A percentile compares a stretch with the other conserved stretches of the same genome.
phyloP scores from a whole-genome alignment of 1,140 invertebrate genomes.

The Halictus rubicundus region DNA sequence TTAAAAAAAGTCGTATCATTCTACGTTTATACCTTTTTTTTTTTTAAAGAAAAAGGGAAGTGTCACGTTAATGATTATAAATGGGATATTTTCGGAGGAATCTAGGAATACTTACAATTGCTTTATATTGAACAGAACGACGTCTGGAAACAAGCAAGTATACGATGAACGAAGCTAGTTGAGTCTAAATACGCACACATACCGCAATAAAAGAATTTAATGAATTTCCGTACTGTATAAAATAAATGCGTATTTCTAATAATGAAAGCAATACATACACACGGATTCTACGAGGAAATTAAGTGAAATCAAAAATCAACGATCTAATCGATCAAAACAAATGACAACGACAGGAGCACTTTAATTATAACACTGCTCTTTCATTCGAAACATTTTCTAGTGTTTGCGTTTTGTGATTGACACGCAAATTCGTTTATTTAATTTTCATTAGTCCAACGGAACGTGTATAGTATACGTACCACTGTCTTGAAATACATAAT shows the following conservation, averaged over 20 bases:
- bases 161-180: constrained; percentile 3
- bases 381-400: background rate
- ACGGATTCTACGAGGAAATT: background rate
- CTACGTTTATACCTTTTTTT: too few relatives aligned
- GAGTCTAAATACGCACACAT: background rate
- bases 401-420: background rate
- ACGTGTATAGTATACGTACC: background rate
- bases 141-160: background rate
- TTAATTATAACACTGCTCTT: background rate
- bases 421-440: background rate
- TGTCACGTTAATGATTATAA: too few relatives aligned
- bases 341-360: background rate
- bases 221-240: background rate
- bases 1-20: background rate
- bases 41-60: too few relatives aligned
- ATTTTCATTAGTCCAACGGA: background rate
- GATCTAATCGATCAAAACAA: background rate
- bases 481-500: background rate
- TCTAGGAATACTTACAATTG: background rate
- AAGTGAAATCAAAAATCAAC: background rate
- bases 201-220: constrained; percentile 1
- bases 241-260: background rate
- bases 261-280: background rate
- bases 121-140: background rate
- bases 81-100: background rate